Conservation (phyloP, 2,113 vertebrate genomes). For the Carassius carassius region DNA sequence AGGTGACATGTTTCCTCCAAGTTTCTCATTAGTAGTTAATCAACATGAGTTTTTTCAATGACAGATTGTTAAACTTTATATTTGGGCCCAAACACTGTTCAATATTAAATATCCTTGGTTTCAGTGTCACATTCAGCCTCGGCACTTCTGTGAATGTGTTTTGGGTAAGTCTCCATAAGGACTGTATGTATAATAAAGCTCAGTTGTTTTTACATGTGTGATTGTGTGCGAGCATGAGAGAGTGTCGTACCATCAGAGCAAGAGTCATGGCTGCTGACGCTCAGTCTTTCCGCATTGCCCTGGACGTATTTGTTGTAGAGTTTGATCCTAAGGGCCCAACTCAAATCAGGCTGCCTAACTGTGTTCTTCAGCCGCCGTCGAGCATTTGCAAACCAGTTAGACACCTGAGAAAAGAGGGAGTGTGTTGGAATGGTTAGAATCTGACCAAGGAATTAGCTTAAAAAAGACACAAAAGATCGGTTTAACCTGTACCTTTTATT, state of each 20-base stretch:
- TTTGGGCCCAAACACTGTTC: neutral
- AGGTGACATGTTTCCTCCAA: too few relatives aligned
- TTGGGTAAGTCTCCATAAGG: neutral
- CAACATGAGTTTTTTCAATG: neutral
- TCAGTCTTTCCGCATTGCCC: slow-evolving; percentile 84
- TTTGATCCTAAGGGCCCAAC: slow-evolving; percentile 98
- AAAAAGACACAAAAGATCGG: neutral
- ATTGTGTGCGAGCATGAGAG: neutral
- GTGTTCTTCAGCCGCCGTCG: slow-evolving; percentile 97
- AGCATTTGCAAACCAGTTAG: slow-evolving; percentile 99
- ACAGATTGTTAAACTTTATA: neutral
- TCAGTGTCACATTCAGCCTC: neutral
- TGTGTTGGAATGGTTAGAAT: slow-evolving; percentile 7
- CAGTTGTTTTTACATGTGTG: slow-evolving; percentile 52
- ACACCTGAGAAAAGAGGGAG: slow-evolving; percentile 79
- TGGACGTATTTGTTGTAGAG: slow-evolving; percentile 74
- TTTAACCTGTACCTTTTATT: neutral
- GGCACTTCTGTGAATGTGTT: slow-evolving; percentile 19
- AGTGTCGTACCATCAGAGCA: slow-evolving; percentile 85
- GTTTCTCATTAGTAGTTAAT: neutral
- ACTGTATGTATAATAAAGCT: neutral
- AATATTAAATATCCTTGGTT: neutral
- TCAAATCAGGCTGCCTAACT: slow-evolving; percentile 95
- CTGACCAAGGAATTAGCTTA: neutral
- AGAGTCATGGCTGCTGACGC: slow-evolving; percentile 92